Percentiles rank a stretch among this genome's conserved stretches.
Evolutionary conservation across 2,113 vertebrate species (phyloP).

Genomic region (Aplodontia rufa): DNA sequence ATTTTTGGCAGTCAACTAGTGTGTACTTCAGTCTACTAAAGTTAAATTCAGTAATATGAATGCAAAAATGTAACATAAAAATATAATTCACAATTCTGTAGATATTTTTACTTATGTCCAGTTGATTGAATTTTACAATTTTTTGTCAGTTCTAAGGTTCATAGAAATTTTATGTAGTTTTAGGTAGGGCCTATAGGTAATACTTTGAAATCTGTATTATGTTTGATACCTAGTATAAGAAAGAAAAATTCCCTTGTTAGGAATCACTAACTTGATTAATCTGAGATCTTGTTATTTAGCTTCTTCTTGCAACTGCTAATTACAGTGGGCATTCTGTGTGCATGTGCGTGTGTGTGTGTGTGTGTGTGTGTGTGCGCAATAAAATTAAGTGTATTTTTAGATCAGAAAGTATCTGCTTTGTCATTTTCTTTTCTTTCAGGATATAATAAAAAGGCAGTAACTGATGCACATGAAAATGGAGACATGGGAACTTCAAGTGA

Average conservation of each 20-base stretch:
- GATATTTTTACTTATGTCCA: background rate
- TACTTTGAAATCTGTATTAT: background rate
- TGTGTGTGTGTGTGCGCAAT: slow-evolving; percentile 5
- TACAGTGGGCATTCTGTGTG: background rate
- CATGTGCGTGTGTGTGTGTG: background rate
- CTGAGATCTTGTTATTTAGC: background rate
- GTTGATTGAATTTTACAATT: slow-evolving; percentile 12
- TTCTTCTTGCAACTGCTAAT: background rate
- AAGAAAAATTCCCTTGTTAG: background rate
- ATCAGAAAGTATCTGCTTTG: background rate
- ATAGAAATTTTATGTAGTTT: slow-evolving; percentile 14
- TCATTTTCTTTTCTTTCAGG: slow-evolving; percentile 80
- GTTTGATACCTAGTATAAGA: background rate
- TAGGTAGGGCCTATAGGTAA: background rate
- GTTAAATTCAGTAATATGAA: slow-evolving; percentile 8
- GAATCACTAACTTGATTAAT: background rate
- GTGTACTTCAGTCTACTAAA: background rate
- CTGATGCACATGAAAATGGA: slow-evolving; percentile 91
- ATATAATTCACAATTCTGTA: background rate
- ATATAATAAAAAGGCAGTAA: slow-evolving; percentile 91
- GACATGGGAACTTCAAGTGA: slow-evolving; percentile 89
- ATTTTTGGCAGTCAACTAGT: background rate
- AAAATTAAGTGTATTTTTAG: background rate
- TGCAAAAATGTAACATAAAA: slow-evolving; percentile 26
- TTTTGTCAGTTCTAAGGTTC: background rate